A percentile compares a stretch with the other conserved stretches of the same genome.
These are phyloP conservation scores for Diacarnus erythraeanus DNA, from an alignment of 37 sponge, comb jelly and placozoan genomes.

Conservation along the genomic window DNA sequence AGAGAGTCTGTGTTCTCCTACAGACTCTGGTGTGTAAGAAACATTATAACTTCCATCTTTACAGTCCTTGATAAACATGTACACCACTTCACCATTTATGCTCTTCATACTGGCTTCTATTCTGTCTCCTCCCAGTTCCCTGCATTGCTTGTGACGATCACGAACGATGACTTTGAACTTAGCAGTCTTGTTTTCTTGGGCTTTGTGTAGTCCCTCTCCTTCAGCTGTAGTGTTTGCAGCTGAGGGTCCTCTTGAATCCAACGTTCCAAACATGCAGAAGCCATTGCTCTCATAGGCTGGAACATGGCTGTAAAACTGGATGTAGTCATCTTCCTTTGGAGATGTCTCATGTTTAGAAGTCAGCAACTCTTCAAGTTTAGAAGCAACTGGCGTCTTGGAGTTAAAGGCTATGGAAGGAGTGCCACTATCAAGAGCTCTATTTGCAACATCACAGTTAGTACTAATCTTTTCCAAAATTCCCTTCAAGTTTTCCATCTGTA, in stretches of 20 bases:
- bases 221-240: slow-evolving; percentile 23
- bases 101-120: slow-evolving; percentile 36
- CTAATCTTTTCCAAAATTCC: slow-evolving; percentile 17
- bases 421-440: slow-evolving; percentile 16
- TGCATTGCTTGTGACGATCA: slow-evolving; percentile 53
- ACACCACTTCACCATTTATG: not conserved
- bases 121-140: slow-evolving; percentile 56
- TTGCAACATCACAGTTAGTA: slow-evolving; percentile 4
- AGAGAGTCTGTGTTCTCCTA: slow-evolving; percentile 56
- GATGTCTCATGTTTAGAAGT: slow-evolving; percentile 6
- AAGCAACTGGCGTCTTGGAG: not conserved
- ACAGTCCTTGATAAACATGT: slow-evolving; percentile 25
- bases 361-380: slow-evolving; percentile 48
- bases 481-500: slow-evolving; percentile 25
- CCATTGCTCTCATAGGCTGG: slow-evolving; percentile 36
- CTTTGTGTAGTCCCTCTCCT: slow-evolving; percentile 41
- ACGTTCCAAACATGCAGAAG: slow-evolving; percentile 49
- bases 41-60: slow-evolving; percentile 47
- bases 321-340: slow-evolving; percentile 72
- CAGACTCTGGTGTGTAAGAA: slow-evolving; percentile 33
- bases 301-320: slow-evolving; percentile 39
- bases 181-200: slow-evolving; percentile 13
- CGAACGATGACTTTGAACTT: slow-evolving; percentile 34
- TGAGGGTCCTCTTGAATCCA: slow-evolving; percentile 58
- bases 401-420: slow-evolving; percentile 4